These are phyloP conservation scores for Apistogramma diplotaenia DNA, from an alignment of 2,113 vertebrate genomes.

Conservation along the genomic window DNA sequence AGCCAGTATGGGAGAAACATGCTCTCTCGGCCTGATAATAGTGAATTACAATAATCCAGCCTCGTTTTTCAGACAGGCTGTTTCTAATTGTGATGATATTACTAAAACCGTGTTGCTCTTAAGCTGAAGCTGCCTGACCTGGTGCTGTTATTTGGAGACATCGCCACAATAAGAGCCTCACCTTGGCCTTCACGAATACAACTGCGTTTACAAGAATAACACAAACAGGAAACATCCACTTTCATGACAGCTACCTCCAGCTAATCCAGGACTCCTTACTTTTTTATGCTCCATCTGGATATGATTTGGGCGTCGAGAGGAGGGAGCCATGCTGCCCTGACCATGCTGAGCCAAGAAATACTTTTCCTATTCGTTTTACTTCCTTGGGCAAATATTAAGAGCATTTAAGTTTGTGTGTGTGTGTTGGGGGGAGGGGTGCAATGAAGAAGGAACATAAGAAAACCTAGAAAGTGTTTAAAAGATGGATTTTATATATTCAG, in stretches of 20 bases:
- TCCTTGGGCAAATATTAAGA: slow-evolving; percentile 67
- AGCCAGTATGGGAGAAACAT: no score
- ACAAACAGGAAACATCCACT: slow-evolving; percentile 60
- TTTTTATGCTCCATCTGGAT: slow-evolving; percentile 64
- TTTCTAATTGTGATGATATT: background rate
- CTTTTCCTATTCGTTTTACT: slow-evolving; percentile 65
- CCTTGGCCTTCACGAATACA: background rate
- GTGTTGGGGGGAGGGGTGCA: no score
- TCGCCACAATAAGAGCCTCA: slow-evolving; percentile 11
- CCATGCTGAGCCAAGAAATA: slow-evolving; percentile 62
- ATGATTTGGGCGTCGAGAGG: slow-evolving; percentile 47
- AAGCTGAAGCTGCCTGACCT: background rate
- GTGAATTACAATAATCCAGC: background rate
- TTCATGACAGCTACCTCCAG: slow-evolving; percentile 50
- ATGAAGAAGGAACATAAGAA: background rate
- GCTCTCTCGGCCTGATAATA: no score
- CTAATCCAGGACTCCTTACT: slow-evolving; percentile 28
- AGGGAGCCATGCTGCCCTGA: slow-evolving; percentile 41
- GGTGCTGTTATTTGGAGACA: slow-evolving; percentile 2
- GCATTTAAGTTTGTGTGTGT: slow-evolving; percentile 38
- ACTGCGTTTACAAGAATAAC: slow-evolving; percentile 9
- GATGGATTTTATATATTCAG: background rate
- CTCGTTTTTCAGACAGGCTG: background rate
- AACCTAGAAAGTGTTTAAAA: background rate
- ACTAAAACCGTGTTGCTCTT: background rate